These are phyloP conservation scores for Drosophila paranaensis DNA, from an alignment of 2,888 invertebrate species.

Conservation along the genomic window DNA sequence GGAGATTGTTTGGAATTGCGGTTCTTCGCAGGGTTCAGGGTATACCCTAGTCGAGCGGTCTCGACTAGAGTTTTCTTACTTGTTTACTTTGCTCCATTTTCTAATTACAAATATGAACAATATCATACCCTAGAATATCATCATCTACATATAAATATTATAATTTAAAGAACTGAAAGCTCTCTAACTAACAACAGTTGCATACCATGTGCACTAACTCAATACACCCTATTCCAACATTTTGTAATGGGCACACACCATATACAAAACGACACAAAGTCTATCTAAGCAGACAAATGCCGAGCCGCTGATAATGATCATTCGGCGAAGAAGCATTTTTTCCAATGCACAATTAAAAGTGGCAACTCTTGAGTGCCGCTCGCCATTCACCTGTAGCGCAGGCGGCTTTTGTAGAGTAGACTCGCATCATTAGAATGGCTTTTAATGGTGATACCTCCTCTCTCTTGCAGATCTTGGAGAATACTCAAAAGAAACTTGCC, in stretches of 20 bases:
- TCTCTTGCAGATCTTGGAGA: conserved; percentile 72
- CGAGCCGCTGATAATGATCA: conserved; percentile 60
- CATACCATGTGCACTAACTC: not conserved
- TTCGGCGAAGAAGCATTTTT: conserved; percentile 61
- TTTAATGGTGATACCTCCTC: conserved; percentile 25
- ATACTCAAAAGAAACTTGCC: conserved; percentile 68
- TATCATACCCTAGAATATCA: not conserved
- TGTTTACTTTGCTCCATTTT: not conserved
- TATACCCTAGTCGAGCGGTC: too few species aligned
- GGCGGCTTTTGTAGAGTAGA: conserved; percentile 5
- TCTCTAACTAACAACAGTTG: not conserved
- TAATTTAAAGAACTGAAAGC: not conserved
- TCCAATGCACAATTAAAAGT: conserved; percentile 66
- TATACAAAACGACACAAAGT: conserved; percentile 8
- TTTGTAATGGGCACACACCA: not conserved
- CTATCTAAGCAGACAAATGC: conserved; percentile 11
- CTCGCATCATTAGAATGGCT: conserved; percentile 55
- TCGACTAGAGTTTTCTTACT: too few species aligned
- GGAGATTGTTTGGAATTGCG: too few species aligned
- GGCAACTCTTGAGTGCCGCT: conserved; percentile 44
- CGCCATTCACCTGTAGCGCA: conserved; percentile 55
- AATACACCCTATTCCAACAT: not conserved
- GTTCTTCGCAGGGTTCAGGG: too few species aligned
- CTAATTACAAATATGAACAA: not conserved
- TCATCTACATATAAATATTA: not conserved